Base-by-base conservation (phyloP, 2,797 vertebrate genomes). In the Myripristis murdjan region DNA sequence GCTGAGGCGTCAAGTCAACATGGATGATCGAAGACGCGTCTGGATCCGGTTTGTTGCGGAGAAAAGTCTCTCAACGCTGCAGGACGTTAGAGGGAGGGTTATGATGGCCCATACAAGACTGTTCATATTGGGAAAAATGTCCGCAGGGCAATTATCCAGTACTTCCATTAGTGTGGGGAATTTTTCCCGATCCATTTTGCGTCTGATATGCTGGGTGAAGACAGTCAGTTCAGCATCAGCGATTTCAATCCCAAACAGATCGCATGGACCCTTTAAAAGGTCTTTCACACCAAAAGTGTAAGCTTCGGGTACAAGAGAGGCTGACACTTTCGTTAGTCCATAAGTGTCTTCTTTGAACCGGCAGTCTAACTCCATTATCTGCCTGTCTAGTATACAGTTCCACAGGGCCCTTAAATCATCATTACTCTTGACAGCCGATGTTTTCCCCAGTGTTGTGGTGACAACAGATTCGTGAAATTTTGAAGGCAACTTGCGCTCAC, bases 101-200 rank as follows among this genome's bases (percentile, higher is more conserved):
- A 52, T 23, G 31, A n/a, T n/a, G n/a, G n/a, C n/a, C n/a, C n/a
- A n/a, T n/a, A n/a, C n/a, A n/a, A n/a, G n/a, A n/a, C n/a, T n/a
- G n/a, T n/a, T n/a, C n/a, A 64, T 64, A 47, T 37, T 37, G 14
- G 43, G 58, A 47, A 61, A 31, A 47, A 61, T 61, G 9, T 61
- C 58, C 8, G 23, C 58, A 47, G 58, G 18, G 58, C 58, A 61
- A 58, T 33, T 24, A 47, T 62, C 46, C 31, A 62, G 35, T n/a
- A 62, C 23, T 62, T 62, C 60, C 5, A 49, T 62, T 33, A 62
- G 35, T 48, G 41, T 26, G 16, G 41, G 24, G 43, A 26, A 20
- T 11, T 49, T 62, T 35, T 62, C n/a, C 24, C 31, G 26, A n/a
- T n/a, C n/a, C n/a, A 35, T 28, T 28, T n/a, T 46, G 16, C 31